Conservation (phyloP, 2,888 invertebrate species). For the Cybosia mesomella region DNA sequence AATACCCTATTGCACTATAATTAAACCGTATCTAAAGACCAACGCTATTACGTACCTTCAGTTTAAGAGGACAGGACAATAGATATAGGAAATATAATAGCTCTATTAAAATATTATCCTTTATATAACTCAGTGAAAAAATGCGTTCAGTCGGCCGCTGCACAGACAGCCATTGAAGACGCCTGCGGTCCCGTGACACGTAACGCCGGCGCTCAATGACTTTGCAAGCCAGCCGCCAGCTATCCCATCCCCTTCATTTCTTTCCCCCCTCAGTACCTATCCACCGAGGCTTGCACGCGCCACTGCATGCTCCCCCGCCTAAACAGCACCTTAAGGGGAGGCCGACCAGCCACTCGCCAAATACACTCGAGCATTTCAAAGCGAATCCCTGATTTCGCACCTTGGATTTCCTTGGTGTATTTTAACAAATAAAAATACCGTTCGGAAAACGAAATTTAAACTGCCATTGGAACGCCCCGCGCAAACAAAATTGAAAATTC, state of each 20-base stretch:
- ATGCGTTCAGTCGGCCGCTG: slow-evolving; percentile 10
- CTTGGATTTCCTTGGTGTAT: slow-evolving; percentile 61
- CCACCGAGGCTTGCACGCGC: slow-evolving; percentile 25
- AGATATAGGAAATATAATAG: too few species aligned
- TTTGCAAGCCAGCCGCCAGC: slow-evolving; percentile 13
- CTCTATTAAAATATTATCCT: background rate
- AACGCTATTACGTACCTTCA: background rate
- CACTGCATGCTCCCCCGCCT: slow-evolving; percentile 31
- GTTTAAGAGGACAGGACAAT: background rate
- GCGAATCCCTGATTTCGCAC: slow-evolving; percentile 71
- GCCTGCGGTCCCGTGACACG: slow-evolving; percentile 20
- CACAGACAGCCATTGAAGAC: slow-evolving; percentile 20
- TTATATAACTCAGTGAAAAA: slow-evolving; percentile 13
- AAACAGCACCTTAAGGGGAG: background rate
- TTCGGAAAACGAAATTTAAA: slow-evolving; percentile 64
- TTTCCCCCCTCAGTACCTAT: slow-evolving; percentile 4
- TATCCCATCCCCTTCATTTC: slow-evolving; percentile 7
- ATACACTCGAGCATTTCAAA: slow-evolving; percentile 61
- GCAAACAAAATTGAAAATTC: slow-evolving; percentile 61
- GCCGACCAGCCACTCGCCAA: slow-evolving; percentile 51
- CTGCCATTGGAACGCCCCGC: slow-evolving; percentile 57
- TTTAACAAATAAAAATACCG: slow-evolving; percentile 64
- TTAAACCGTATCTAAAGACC: background rate
- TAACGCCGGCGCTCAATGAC: slow-evolving; percentile 21
- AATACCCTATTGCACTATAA: too few species aligned